Evolutionary conservation across 2,888 invertebrate genomes (phyloP), one percentile per base, ranked within the genome.

Genomic region (Acronicta alni): DNA sequence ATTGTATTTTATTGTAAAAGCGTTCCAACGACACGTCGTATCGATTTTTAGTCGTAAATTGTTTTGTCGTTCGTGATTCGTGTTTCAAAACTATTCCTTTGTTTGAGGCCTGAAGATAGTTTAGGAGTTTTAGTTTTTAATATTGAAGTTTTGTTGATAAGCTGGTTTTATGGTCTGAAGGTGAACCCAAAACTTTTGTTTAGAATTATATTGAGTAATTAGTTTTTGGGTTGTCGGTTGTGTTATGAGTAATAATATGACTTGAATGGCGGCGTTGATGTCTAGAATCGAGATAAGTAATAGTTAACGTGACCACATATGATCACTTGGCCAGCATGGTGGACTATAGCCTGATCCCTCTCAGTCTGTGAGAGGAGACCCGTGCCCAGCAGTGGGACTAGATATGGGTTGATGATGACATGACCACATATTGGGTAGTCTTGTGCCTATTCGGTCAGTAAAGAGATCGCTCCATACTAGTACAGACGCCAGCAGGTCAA

Each of bases 101-200:
- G 64, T 59, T 54, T 47, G 1, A 26, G n/a, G 0, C 18, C 3
- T 35, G 16, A 35, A 53, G 32, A 56, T 60, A 69, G 70, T 60
- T 64, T 39, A 15, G 23, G 52, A 68, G 55, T 64, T 53, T 62
- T 63, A 57, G 63, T 64, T 69, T 69, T 69, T 69, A 59, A 69
- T 69, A 69, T 30, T 18, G 48, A 65, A 65, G 51, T 65, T 69
- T 44, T 45, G 43, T 35, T 51, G 64, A 53, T 57, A 67, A 60
- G 56, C 32, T 14, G 46, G 14, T 66, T 57, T 52, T 7, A 44
- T 38, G 41, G 45, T 51, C 1, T n/a, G 6, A 16, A 43, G 43
- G 32, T 44, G 15, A 6, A 30, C 18, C n/a, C n/a, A 30, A 54
- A 51, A 63, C 16, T 57, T 46, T 67, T 37, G 26, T 52, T 56